These are phyloP conservation scores for Anguilla obscura DNA, from an alignment of 2,797 vertebrate species.

Conservation along the genomic window DNA sequence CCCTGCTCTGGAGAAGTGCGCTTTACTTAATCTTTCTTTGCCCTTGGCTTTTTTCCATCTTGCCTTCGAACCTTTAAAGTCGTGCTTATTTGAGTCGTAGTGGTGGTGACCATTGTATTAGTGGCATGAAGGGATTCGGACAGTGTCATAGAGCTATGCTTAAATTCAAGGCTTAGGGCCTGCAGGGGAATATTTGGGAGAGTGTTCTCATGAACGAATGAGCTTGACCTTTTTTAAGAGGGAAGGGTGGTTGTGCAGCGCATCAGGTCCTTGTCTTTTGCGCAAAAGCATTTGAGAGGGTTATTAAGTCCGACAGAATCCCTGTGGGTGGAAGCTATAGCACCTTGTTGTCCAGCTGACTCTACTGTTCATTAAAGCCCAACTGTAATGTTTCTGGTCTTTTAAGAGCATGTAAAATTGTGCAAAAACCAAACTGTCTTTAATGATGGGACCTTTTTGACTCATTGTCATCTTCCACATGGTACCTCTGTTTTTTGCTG, in stretches of 20 bases:
- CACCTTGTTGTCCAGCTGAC: conserved; percentile 31
- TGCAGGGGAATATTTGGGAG: neutral
- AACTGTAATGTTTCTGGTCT: conserved; percentile 68
- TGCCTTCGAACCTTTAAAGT: neutral
- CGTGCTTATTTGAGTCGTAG: neutral
- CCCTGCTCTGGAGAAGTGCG: neutral
- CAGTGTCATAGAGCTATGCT: neutral
- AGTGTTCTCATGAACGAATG: conserved; percentile 12
- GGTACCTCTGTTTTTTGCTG: neutral
- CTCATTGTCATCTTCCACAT: neutral
- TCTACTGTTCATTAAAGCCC: conserved; percentile 61
- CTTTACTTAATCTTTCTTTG: conserved; percentile 7
- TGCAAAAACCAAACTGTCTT: conserved; percentile 63
- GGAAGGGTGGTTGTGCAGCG: neutral
- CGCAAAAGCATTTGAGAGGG: conserved; percentile 55
- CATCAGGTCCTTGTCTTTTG: conserved; percentile 44
- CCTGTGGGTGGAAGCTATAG: neutral
- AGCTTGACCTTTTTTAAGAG: neutral
- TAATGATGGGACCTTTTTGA: conserved; percentile 48
- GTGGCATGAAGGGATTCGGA: neutral
- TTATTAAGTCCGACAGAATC: neutral
- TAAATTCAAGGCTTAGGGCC: neutral
- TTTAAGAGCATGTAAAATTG: conserved; percentile 79
- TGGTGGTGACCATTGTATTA: conserved; percentile 7
- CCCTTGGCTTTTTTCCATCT: neutral